Base-by-base conservation (phyloP, 64 coral and sea anemone genomes). In the Anthopleura sola region DNA sequence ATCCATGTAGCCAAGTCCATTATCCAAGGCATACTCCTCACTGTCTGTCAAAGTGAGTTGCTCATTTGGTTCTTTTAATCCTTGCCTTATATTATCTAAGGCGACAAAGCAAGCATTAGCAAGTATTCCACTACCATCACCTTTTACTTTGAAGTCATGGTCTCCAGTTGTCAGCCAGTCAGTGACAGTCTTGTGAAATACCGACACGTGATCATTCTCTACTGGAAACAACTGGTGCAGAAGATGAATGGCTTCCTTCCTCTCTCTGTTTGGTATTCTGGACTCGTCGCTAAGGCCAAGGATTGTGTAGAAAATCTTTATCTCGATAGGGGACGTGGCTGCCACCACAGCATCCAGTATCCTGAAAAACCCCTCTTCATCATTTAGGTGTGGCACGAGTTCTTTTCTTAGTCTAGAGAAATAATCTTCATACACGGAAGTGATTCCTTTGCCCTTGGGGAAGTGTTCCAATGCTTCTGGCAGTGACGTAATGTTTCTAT, bases 171-270 rank as follows among this genome's bases (percentile, higher is more conserved):
- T 74, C 31, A 89, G 68, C 87, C 87, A 89, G 31, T 89, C 87
- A 33, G 55, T 58, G 6, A 87, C 74, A 33, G 87, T 82, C 37
- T 89, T 89, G 57, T 89, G 87, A 49, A 89, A 69, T 44, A 74
- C 47, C 29, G 64, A 7, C 32, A 89, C 56, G n/a, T 32, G 38
- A 26, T 62, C 60, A n/a, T 89, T 17, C 29, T 55, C 50, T 36
- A 80, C 36, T 8, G 75, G 86, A 4, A 88, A 79, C 53, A 88
- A 78, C 16, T 19, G 21, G 34, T 75, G 78, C 19, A 88, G 31
- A 16, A 47, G 32, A 36, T 19, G 13, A 23, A 88, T n/a, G 15
- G 76, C 76, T 7, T 80, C 58, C 1, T 56, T 60, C 5, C 18
- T 36, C 24, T 24, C 33, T 53, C 16, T 14, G 11, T 15, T 53